phyloP scores from a whole-genome alignment of 2,797 vertebrate genomes.

The Periparus ater region DNA sequence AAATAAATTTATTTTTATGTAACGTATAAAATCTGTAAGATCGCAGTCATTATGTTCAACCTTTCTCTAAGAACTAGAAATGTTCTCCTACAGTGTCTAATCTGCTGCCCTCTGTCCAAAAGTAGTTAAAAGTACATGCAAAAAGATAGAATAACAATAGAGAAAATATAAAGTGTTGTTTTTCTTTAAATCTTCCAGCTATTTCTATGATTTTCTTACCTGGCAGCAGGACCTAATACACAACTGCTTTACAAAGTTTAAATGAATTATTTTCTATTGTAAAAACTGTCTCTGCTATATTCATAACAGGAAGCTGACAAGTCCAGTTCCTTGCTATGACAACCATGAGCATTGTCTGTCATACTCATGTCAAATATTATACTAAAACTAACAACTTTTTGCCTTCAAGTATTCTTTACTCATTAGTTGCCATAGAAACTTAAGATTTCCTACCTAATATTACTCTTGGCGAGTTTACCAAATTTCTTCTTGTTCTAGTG shows the following conservation, averaged over 20 bases:
- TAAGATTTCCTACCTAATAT: conserved; percentile 27
- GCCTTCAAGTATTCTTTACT: conserved; percentile 12
- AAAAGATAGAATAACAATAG: background rate
- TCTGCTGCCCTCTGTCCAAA: background rate
- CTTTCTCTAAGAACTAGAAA: background rate
- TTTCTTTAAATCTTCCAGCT: background rate
- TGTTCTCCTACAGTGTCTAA: background rate
- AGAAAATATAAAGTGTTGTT: background rate
- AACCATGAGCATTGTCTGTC: background rate
- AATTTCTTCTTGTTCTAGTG: background rate
- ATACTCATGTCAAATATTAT: background rate
- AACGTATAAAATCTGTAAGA: background rate
- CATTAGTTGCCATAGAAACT: conserved; percentile 29
- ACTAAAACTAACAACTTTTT: conserved; percentile 34
- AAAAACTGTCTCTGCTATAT: background rate
- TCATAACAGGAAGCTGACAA: background rate
- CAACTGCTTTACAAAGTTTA: background rate
- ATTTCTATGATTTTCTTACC: background rate
- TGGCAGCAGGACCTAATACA: background rate
- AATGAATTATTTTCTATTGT: background rate
- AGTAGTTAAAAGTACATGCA: background rate
- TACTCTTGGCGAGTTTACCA: background rate
- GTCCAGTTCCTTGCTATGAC: conserved; percentile 35
- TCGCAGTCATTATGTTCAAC: background rate
- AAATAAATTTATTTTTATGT: background rate